Evolutionary conservation across 2,888 invertebrate species (phyloP).

Genomic region (Dugesia japonica): DNA sequence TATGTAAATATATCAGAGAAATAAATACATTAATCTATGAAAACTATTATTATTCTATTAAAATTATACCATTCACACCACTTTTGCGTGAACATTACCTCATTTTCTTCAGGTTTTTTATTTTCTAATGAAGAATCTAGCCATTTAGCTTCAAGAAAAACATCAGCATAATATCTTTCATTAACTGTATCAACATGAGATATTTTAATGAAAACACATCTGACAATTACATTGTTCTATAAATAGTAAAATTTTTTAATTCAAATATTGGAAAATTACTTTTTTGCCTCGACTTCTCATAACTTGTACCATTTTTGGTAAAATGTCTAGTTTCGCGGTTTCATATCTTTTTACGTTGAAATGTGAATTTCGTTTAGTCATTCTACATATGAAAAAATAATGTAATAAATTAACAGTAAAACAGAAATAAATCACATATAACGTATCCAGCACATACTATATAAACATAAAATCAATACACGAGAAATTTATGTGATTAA

Average conservation of each 20-base stretch:
- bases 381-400: neutral
- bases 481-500: neutral
- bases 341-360: neutral
- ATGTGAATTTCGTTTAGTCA: slow-evolving; percentile 4
- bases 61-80: too few relatives aligned
- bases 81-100: too few relatives aligned
- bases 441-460: neutral
- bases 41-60: too few relatives aligned
- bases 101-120: neutral
- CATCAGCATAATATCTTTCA: slow-evolving; percentile 20
- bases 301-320: slow-evolving; percentile 1
- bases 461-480: slow-evolving; percentile 9
- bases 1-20: too few relatives aligned
- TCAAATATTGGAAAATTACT: neutral
- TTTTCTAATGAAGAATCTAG: neutral
- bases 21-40: too few relatives aligned
- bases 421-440: neutral
- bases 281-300: slow-evolving; percentile 4
- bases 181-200: slow-evolving; percentile 22
- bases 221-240: neutral
- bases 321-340: neutral
- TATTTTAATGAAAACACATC: slow-evolving; percentile 20
- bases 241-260: neutral
- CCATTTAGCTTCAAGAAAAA: slow-evolving; percentile 23
- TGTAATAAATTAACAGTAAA: neutral